These are phyloP conservation scores for Mus minutoides DNA, from an alignment of 2,797 vertebrate species.

Conservation along the genomic window DNA sequence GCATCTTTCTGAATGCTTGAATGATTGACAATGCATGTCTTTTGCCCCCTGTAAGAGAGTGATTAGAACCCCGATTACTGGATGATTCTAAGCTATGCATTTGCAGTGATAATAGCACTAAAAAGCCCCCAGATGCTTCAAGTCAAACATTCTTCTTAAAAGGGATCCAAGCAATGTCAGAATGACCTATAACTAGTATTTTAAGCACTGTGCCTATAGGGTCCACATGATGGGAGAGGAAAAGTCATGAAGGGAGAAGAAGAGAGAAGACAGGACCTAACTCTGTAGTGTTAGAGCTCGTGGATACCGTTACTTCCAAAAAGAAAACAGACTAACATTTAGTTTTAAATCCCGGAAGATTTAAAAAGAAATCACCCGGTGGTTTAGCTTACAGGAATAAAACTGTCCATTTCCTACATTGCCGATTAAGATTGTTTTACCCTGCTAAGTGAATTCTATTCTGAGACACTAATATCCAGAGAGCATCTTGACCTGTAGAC, in stretches of 20 bases:
- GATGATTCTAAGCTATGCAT: background rate
- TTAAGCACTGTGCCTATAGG: background rate
- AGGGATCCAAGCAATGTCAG: background rate
- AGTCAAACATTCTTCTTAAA: background rate
- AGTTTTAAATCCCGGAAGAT: slow-evolving; percentile 53
- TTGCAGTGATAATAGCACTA: background rate
- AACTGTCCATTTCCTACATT: background rate
- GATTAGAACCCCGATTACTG: background rate
- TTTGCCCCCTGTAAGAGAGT: background rate
- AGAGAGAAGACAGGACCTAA: background rate
- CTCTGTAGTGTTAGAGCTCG: background rate
- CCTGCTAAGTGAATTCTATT: slow-evolving; percentile 1
- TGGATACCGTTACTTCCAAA: background rate
- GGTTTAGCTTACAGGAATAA: slow-evolving; percentile 58
- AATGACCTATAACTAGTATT: background rate
- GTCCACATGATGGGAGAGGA: background rate
- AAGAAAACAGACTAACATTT: background rate
- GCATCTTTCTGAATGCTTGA: background rate
- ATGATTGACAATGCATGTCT: background rate
- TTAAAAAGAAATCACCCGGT: background rate
- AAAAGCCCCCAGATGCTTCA: background rate
- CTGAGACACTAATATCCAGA: background rate
- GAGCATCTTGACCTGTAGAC: background rate
- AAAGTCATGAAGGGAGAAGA: background rate
- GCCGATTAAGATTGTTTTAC: background rate